A percentile compares a stretch with the other conserved stretches of the same genome.
Conservation (phyloP, 2,888 invertebrate genomes). For the Allophyes oxyacanthae region DNA sequence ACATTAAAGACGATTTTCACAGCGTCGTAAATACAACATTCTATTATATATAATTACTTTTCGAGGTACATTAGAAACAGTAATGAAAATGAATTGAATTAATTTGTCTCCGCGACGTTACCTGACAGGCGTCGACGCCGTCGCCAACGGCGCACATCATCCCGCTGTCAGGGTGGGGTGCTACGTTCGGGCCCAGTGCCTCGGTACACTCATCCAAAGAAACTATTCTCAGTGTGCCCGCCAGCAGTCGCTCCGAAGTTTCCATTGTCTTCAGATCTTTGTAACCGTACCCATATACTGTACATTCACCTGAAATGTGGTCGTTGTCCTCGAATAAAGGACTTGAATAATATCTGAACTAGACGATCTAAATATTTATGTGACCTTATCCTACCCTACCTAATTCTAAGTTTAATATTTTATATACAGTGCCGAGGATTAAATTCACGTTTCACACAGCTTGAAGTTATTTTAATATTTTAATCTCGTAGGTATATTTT, state of each 20-base stretch:
- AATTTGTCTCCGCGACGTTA: constrained; percentile 48
- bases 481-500: no score
- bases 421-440: constrained; percentile 14
- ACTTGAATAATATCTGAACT: constrained; percentile 39
- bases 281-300: constrained; percentile 80
- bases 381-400: constrained; percentile 29
- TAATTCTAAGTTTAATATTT: constrained; percentile 24
- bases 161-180: constrained; percentile 73
- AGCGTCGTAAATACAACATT: no score
- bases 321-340: constrained; percentile 17
- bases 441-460: constrained; percentile 4
- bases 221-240: constrained; percentile 71
- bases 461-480: constrained; percentile 10
- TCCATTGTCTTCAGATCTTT: constrained; percentile 57
- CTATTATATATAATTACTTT: no score
- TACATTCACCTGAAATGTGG: constrained; percentile 75
- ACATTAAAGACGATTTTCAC: no score
- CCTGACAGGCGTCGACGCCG: constrained; percentile 82
- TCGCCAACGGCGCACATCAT: constrained; percentile 84
- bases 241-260: constrained; percentile 67
- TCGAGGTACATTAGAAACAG: not conserved
- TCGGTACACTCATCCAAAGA: constrained; percentile 77
- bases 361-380: constrained; percentile 46
- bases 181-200: constrained; percentile 70
- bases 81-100: constrained; percentile 22